Percentiles rank a stretch among this genome's conserved stretches.
phyloP scores from a whole-genome alignment of 2,888 invertebrate species.

The Callosobruchus maculatus region DNA sequence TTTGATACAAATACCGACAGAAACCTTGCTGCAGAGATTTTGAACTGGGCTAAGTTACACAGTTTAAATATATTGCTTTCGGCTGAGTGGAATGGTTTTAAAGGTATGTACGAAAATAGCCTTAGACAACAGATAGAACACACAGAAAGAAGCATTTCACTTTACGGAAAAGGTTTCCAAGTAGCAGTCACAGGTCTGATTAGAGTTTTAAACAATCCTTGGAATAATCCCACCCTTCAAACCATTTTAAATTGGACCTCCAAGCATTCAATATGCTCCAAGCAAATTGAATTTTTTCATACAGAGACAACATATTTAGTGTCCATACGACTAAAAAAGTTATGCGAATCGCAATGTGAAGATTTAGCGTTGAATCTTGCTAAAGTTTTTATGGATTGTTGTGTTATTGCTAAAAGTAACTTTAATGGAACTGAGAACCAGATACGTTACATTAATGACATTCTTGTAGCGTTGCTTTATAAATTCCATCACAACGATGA shows the following conservation, averaged over 20 bases:
- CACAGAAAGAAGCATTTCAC: constrained; percentile 33
- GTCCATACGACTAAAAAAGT: constrained; percentile 56
- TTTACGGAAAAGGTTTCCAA: constrained; percentile 35
- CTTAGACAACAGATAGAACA: constrained; percentile 31
- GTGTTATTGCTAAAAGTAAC: constrained; percentile 10
- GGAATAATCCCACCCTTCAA: constrained; percentile 40
- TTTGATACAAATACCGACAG: constrained; percentile 33
- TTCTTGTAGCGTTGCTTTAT: constrained; percentile 56
- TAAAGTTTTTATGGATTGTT: constrained; percentile 46
- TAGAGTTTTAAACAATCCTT: constrained; percentile 42
- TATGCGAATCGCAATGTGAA: constrained; percentile 60
- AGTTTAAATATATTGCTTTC: constrained; percentile 42
- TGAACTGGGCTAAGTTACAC: constrained; percentile 45
- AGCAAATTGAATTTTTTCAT: constrained; percentile 53
- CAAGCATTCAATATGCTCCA: constrained; percentile 31
- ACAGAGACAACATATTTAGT: constrained; percentile 57
- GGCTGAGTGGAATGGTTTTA: constrained; percentile 42
- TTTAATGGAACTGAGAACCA: constrained; percentile 49
- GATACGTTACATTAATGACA: constrained; percentile 57
- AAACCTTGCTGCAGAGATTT: constrained; percentile 36
- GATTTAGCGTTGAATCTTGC: constrained; percentile 59
- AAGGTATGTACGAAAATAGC: constrained; percentile 27
- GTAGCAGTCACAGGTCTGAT: constrained; percentile 39
- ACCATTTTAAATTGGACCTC: constrained; percentile 36
- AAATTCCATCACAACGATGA: constrained; percentile 54